These are phyloP conservation scores for Hydrozoanthus gracilis DNA, from an alignment of 92 coral and sea anemone genomes.

Conservation along the genomic window DNA sequence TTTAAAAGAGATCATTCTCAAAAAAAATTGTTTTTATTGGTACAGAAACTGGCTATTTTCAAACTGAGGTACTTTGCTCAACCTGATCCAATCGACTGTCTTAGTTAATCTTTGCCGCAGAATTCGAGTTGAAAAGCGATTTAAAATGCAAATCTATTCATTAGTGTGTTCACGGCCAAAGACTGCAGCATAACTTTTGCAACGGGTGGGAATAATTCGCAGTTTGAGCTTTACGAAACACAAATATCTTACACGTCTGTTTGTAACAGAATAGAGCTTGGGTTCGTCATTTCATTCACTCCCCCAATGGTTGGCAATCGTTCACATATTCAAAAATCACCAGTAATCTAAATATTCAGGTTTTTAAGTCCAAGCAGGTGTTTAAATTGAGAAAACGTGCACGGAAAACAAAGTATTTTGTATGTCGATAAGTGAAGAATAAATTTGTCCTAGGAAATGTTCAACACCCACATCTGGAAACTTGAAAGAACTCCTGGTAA, in stretches of 20 bases:
- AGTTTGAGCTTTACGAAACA: neutral
- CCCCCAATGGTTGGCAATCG: neutral
- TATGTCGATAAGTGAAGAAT: neutral
- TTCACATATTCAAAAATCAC: neutral
- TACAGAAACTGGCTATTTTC: too few relatives aligned
- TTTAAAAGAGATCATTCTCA: neutral
- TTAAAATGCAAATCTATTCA: constrained; percentile 20
- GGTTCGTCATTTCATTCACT: neutral
- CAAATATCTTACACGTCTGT: neutral
- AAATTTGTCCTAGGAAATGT: neutral
- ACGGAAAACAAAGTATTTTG: constrained; percentile 6
- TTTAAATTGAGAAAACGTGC: constrained; percentile 34
- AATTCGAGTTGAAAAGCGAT: constrained; percentile 29
- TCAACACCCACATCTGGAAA: constrained; percentile 5
- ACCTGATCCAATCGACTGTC: too few relatives aligned
- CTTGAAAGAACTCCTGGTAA: neutral
- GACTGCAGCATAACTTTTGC: neutral
- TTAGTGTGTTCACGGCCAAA: constrained; percentile 1
- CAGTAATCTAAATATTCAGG: constrained; percentile 27
- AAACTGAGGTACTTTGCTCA: too few relatives aligned
- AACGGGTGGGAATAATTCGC: neutral
- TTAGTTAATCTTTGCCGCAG: constrained; percentile 11
- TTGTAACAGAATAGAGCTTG: neutral
- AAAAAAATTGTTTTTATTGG: neutral
- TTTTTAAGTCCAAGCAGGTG: constrained; percentile 36